phyloP scores from a whole-genome alignment of 1,140 invertebrate genomes.

The Pectinophora gossypiella region DNA sequence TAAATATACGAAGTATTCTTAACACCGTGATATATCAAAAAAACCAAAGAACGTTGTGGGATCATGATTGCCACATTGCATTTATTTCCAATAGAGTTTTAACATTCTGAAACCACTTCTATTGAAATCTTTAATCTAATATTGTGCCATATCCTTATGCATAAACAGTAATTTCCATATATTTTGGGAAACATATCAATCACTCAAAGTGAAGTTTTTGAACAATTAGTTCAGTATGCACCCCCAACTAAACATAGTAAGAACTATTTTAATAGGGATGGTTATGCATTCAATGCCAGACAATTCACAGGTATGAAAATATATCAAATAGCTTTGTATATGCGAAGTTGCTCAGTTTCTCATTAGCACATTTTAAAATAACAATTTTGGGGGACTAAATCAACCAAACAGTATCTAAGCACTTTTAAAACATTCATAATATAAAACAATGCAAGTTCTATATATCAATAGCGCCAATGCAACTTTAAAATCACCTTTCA shows the following conservation, averaged over 20 bases:
- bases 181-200: conserved; percentile 37
- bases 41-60: conserved; percentile 66
- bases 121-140: conserved; percentile 32
- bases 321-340: too few species aligned
- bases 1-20: conserved; percentile 48
- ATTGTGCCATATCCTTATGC: conserved; percentile 54
- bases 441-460: conserved; percentile 13
- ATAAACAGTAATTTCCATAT: conserved; percentile 2
- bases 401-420: background rate
- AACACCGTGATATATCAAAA: conserved; percentile 69
- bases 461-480: conserved; percentile 6
- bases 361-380: too few species aligned
- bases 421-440: background rate
- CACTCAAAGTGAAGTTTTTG: conserved; percentile 38
- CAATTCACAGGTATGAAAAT: background rate
- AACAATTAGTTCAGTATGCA: background rate
- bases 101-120: background rate
- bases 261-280: background rate
- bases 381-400: too few species aligned
- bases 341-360: too few species aligned
- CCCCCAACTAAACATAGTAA: background rate
- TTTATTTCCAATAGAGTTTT: conserved; percentile 47
- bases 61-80: conserved; percentile 51
- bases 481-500: background rate
- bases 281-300: background rate